Conservation (phyloP, 2,113 vertebrate genomes). For the Naja naja region DNA sequence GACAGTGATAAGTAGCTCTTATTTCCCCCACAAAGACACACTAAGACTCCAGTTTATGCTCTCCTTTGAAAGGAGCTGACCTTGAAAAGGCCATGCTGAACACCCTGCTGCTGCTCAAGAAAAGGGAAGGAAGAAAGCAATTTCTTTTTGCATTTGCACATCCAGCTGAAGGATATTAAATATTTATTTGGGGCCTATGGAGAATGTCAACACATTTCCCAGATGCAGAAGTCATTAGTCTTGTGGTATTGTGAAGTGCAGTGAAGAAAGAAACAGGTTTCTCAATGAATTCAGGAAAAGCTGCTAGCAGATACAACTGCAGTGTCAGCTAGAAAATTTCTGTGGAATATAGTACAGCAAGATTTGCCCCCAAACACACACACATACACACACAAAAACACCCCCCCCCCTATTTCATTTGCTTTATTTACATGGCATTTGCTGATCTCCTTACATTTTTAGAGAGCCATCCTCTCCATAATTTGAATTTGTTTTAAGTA, state of each 20-base stretch:
- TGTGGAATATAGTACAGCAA: not conserved
- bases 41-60: not conserved
- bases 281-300: slow-evolving; percentile 6
- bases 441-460: not conserved
- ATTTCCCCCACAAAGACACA: not conserved
- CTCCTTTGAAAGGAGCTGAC: slow-evolving; percentile 6
- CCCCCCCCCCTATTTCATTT: not conserved
- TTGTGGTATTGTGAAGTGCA: not conserved
- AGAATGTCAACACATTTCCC: slow-evolving; percentile 2
- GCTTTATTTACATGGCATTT: not conserved
- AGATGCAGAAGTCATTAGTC: slow-evolving; percentile 4
- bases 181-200: slow-evolving; percentile 31
- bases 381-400: too few species aligned
- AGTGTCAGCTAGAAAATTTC: slow-evolving; percentile 1
- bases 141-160: slow-evolving; percentile 22
- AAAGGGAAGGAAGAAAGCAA: slow-evolving; percentile 19
- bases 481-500: not conserved
- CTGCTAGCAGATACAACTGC: not conserved
- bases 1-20: not conserved
- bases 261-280: not conserved
- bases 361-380: not conserved
- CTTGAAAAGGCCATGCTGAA: slow-evolving; percentile 2
- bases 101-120: not conserved
- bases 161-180: slow-evolving; percentile 29
- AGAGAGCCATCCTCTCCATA: not conserved